Conservation (phyloP, 1,140 invertebrate species). For the Cepaea nemoralis region DNA sequence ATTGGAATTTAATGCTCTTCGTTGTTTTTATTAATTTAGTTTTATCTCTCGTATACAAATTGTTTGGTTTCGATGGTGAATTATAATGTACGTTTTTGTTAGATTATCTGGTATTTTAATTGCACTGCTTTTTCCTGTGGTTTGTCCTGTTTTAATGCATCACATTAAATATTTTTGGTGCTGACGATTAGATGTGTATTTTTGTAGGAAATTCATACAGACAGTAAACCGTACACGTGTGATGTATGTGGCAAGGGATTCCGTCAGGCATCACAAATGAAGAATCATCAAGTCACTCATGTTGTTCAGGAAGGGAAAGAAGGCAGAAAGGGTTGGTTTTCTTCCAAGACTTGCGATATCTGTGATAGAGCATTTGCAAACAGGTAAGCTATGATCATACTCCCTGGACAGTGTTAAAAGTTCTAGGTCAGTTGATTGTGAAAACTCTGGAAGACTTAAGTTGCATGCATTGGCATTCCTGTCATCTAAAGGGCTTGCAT, state of each 20-base stretch:
- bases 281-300: constrained; percentile 77
- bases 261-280: constrained; percentile 82
- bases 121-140: background rate
- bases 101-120: background rate
- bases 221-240: constrained; percentile 77
- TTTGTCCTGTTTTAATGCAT: background rate
- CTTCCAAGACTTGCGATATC: constrained; percentile 79
- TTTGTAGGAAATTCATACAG: constrained; percentile 76
- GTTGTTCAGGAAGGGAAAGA: constrained; percentile 56
- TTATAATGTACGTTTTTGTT: background rate
- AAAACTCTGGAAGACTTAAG: no score
- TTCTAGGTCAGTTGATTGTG: no score
- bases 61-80: no score
- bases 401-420: no score
- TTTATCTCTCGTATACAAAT: no score
- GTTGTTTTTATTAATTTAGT: no score
- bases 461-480: no score
- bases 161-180: background rate
- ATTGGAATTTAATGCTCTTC: no score
- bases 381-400: constrained; percentile 62
- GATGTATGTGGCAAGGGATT: constrained; percentile 81
- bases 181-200: background rate
- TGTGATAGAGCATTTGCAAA: constrained; percentile 81
- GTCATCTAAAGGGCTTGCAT: no score
- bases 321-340: constrained; percentile 73